Base-by-base conservation (phyloP, 2,888 invertebrate species). In the Dusona sp. region DNA sequence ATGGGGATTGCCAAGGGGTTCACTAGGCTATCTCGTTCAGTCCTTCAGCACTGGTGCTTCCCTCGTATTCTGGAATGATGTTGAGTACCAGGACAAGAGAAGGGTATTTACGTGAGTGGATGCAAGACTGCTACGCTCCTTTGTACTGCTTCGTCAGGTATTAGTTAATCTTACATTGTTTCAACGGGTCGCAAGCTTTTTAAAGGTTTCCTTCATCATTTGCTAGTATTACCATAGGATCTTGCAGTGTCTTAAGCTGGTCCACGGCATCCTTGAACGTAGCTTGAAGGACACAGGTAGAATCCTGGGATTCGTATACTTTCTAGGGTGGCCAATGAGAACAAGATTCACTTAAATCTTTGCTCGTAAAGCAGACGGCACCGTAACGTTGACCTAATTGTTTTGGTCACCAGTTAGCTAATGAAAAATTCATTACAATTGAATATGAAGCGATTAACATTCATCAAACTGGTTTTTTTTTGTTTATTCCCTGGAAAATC, bases 131-230 rank as follows among this genome's bases (percentile, higher is more conserved):
- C 13, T 25, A 25, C 29, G 25, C 25, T 25, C 57, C 25, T 57
- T 57, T 57, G 57, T 29, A 57, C 4, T 13, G 57, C 25, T 57
- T 57, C 57, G 3, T 4, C 57, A 57, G 57, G 57, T 57, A 29
- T 22, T 25, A 57, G 57, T 57, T 57, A 25, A 57, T 57, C 57
- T 25, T 29, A 25, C 25, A 57, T 57, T 57, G 57, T 57, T 57
- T 25, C 57, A 57, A 57, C 57, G 25, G 57, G 25, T 57, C 11
- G 57, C 25, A 57, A 57, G 25, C 25, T 57, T 25, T 25, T 57
- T 13, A 4, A 57, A 25, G 25, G 57, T 13, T 25, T 29, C 57
- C 25, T 57, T 3, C 25, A 13, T 7, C 11, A 25, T 57, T 51
- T 11, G 57, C 57, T 57, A 8, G 54, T 54, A n/a, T n/a, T 51